Evolutionary conservation across 2,888 invertebrate species (phyloP).

Genomic region (Ophion slaviceki): DNA sequence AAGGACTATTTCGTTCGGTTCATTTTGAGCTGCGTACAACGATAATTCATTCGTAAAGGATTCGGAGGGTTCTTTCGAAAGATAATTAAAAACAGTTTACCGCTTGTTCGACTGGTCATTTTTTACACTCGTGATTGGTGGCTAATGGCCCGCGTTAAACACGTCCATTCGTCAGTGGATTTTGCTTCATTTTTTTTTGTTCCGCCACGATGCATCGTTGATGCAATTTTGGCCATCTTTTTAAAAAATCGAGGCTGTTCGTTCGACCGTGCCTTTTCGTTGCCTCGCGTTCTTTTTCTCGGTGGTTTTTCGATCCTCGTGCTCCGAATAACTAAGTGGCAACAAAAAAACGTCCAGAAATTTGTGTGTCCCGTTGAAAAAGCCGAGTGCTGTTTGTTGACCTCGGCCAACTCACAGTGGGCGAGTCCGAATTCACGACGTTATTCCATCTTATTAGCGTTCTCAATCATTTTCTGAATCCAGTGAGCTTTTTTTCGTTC

Average conservation of each 20-base stretch:
- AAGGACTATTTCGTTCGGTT: slow-evolving; percentile 10
- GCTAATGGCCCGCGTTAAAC: slow-evolving; percentile 1
- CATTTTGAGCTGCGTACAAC: slow-evolving; percentile 12
- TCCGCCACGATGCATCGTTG: background rate
- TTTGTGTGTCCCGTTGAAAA: slow-evolving; percentile 36
- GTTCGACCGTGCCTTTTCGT: background rate
- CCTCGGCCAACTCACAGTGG: slow-evolving; percentile 32
- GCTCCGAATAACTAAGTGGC: slow-evolving; percentile 51
- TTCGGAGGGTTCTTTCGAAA: slow-evolving; percentile 12
- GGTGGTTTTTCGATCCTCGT: slow-evolving; percentile 30
- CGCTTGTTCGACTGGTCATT: slow-evolving; percentile 15
- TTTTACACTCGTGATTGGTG: slow-evolving; percentile 17
- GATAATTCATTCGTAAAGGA: background rate
- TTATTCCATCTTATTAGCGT: slow-evolving; percentile 16
- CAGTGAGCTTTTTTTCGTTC: background rate
- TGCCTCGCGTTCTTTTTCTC: slow-evolving; percentile 23
- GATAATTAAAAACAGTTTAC: slow-evolving; percentile 29
- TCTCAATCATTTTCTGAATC: slow-evolving; percentile 24
- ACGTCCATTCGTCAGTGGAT: slow-evolving; percentile 9
- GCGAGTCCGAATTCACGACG: slow-evolving; percentile 40
- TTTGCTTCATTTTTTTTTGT: background rate
- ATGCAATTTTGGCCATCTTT: background rate
- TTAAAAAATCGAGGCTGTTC: slow-evolving; percentile 13
- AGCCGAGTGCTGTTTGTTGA: slow-evolving; percentile 31
- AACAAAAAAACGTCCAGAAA: slow-evolving; percentile 16